Evolutionary conservation across 2,888 invertebrate species (phyloP), one percentile per base, ranked within the genome.

Genomic region (Torymus auratus): DNA sequence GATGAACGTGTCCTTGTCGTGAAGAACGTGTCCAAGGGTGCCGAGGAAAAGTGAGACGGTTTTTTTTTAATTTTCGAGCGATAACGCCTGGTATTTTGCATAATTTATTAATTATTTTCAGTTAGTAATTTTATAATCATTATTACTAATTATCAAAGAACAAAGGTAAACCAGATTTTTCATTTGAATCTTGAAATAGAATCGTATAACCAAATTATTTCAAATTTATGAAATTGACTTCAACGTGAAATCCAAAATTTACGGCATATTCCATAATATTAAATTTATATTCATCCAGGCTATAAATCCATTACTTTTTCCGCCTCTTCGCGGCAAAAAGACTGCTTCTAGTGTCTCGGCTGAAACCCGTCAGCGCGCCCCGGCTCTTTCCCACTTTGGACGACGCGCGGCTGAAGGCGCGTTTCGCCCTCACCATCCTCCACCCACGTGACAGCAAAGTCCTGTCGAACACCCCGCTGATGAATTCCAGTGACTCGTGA

Each of bases 381-480:
- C 81, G 83, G 5, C 84, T 88, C n/a, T 86, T 89, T 61, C 89
- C 89, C 0, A 69, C 86, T 53, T 87, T 96, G 88, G 96, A 96
- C 87, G 96, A 96, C 86, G 95, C 95, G 0, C 93, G 93, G 13
- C 94, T 95, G 87, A 96, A 96, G 91, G 95, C 96, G 14, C 93
- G 92, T 83, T 96, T 96, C 89, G 94, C 94, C 87, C 93, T 96
- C 86, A 95, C 94, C 72, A 93, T 96, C 23, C 94, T 94, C 2
- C 93, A 95, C 85, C 92, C 93, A 17, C 90, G 93, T 61, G 94
- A 94, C 85, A 92, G 94, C 90, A 93, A 93, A 50, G 94, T 93
- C 0, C 90, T 96, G 20, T 94, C 95, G 23, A 96, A 96, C 86
- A 95, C 94, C 94, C 95, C 94, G n/a, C 86, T 93, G 5, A 91